phyloP scores from a whole-genome alignment of 2,113 vertebrate genomes.

The Ranitomeya variabilis region DNA sequence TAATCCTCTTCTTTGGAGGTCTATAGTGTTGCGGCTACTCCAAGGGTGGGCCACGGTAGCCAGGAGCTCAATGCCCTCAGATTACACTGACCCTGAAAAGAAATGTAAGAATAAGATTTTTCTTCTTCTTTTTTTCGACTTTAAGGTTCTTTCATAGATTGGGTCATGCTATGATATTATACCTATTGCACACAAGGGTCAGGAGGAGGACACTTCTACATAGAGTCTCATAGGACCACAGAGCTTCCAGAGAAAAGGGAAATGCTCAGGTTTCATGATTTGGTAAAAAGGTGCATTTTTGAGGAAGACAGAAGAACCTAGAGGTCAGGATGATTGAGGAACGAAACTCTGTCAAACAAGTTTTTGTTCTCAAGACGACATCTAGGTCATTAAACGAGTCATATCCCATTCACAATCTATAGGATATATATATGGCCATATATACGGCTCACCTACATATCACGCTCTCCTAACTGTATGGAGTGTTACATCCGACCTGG shows the following conservation, averaged over 20 bases:
- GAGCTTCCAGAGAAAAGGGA: conserved; percentile 1
- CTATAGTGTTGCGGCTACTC: neutral
- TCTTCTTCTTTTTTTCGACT: neutral
- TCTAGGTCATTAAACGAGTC: neutral
- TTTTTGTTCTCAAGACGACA: neutral
- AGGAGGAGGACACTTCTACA: neutral
- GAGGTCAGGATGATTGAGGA: neutral
- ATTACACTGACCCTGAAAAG: neutral
- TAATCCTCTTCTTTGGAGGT: conserved; percentile 30
- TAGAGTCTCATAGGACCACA: neutral
- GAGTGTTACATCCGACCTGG: neutral
- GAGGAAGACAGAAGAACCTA: conserved; percentile 12
- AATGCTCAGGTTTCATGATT: conserved; percentile 33
- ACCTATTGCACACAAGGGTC: neutral
- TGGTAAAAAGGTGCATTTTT: neutral
- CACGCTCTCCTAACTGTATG: neutral
- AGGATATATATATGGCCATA: neutral
- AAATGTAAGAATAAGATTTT: neutral
- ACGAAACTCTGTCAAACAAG: neutral
- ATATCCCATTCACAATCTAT: neutral
- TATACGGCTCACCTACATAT: neutral
- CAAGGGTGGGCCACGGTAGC: conserved; percentile 7
- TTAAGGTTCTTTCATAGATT: neutral
- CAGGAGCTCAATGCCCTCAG: conserved; percentile 11
- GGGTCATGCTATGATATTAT: neutral